A percentile compares a stretch with the other conserved stretches of the same genome.
phyloP scores from a whole-genome alignment of 37 sponge, comb jelly and placozoan species.

The Cliona cf. orientalis region DNA sequence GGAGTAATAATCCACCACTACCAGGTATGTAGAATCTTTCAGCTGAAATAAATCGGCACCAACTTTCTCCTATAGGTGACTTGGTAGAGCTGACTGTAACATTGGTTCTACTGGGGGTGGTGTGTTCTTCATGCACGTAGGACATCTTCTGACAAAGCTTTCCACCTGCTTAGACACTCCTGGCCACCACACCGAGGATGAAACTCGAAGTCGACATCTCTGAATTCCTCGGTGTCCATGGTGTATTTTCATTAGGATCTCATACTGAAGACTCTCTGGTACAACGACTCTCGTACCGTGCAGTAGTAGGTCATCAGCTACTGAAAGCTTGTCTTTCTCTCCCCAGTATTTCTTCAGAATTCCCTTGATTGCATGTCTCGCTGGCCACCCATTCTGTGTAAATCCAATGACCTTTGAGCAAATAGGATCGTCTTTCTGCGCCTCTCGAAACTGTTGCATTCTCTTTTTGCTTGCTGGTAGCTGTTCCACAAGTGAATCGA shows the following conservation, averaged over 20 bases:
- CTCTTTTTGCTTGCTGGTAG: neutral
- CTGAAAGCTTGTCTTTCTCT: neutral
- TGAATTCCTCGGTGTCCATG: neutral
- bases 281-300: constrained; percentile 19
- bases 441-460: too few species aligned
- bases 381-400: too few species aligned
- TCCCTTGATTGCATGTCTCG: constrained; percentile 3
- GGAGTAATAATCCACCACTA: too few species aligned
- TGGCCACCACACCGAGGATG: neutral
- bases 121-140: too few species aligned
- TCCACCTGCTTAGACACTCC: neutral
- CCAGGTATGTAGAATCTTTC: too few species aligned
- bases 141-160: neutral
- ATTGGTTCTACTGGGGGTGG: neutral
- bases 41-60: too few species aligned
- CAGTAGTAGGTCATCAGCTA: constrained; percentile 12
- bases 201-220: neutral
- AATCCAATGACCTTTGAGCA: too few species aligned
- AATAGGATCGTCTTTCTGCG: too few species aligned
- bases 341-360: constrained; percentile 9
- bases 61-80: too few species aligned
- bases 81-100: too few species aligned
- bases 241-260: neutral
- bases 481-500: neutral
- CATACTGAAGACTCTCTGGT: constrained; percentile 11